phyloP scores from a whole-genome alignment of 2,888 invertebrate genomes.

The Punctoribates punctum region DNA sequence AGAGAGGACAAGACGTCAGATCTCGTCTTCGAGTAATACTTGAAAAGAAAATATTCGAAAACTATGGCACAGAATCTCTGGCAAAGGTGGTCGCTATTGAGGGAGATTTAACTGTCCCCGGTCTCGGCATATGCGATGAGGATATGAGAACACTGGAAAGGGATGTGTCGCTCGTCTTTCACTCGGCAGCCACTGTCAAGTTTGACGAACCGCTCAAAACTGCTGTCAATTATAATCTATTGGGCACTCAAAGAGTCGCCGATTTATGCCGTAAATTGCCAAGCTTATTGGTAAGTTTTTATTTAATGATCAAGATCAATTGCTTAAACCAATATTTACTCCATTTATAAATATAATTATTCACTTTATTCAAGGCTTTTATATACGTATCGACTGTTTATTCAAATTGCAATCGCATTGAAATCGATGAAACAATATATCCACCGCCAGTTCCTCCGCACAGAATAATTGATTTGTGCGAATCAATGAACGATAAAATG shows the following conservation, averaged over 20 bases:
- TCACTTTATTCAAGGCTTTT: slow-evolving; percentile 43
- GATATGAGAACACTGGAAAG: slow-evolving; percentile 52
- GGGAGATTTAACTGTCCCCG: slow-evolving; percentile 53
- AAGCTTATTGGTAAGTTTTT: slow-evolving; percentile 54
- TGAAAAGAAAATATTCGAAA: slow-evolving; percentile 64
- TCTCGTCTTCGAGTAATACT: slow-evolving; percentile 57
- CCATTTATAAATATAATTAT: neutral
- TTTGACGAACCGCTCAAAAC: slow-evolving; percentile 58
- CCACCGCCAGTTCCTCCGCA: slow-evolving; percentile 53
- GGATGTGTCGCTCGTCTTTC: slow-evolving; percentile 56
- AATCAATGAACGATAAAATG: slow-evolving; percentile 45
- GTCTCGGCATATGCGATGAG: slow-evolving; percentile 54
- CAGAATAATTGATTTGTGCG: slow-evolving; percentile 46
- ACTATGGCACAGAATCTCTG: slow-evolving; percentile 62
- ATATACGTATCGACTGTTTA: slow-evolving; percentile 81
- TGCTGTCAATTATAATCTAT: slow-evolving; percentile 55
- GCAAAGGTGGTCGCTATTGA: slow-evolving; percentile 66
- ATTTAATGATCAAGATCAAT: no score
- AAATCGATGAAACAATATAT: slow-evolving; percentile 55
- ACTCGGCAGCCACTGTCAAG: slow-evolving; percentile 58
- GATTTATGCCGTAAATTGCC: slow-evolving; percentile 66
- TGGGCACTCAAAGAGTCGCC: slow-evolving; percentile 74
- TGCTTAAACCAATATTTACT: neutral
- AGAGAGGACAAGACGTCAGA: slow-evolving; percentile 56
- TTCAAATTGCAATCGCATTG: slow-evolving; percentile 55